Conservation (phyloP, 2,113 vertebrate genomes). For the Odontophorus gujanensis region DNA sequence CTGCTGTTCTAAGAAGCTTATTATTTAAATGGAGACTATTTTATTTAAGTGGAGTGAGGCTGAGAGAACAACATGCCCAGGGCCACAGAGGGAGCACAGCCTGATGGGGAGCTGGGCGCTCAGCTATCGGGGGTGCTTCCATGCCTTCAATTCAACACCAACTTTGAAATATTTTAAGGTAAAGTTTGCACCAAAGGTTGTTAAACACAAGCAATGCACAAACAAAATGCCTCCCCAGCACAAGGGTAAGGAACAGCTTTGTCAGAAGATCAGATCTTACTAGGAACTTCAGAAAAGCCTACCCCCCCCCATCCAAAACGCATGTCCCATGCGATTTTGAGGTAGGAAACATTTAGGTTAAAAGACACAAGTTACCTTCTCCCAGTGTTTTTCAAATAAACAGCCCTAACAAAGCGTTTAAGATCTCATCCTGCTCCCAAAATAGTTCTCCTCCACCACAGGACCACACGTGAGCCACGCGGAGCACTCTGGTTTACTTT, state of each 20-base stretch:
- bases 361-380: background rate
- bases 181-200: background rate
- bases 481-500: background rate
- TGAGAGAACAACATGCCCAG: constrained; percentile 6
- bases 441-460: background rate
- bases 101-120: background rate
- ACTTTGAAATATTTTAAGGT: background rate
- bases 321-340: rapidly evolving
- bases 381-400: constrained; percentile 9
- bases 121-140: background rate
- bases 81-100: background rate
- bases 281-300: background rate
- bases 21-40: background rate
- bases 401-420: background rate
- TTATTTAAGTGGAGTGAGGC: background rate
- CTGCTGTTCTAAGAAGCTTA: background rate
- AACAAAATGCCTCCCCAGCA: background rate
- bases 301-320: background rate
- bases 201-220: background rate
- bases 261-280: background rate
- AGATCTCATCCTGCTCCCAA: constrained; percentile 20
- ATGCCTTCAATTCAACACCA: background rate
- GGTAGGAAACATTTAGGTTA: background rate
- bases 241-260: background rate
- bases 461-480: constrained; percentile 32